Base-by-base conservation (phyloP, 2,797 vertebrate genomes). In the Psittacula echo region DNA sequence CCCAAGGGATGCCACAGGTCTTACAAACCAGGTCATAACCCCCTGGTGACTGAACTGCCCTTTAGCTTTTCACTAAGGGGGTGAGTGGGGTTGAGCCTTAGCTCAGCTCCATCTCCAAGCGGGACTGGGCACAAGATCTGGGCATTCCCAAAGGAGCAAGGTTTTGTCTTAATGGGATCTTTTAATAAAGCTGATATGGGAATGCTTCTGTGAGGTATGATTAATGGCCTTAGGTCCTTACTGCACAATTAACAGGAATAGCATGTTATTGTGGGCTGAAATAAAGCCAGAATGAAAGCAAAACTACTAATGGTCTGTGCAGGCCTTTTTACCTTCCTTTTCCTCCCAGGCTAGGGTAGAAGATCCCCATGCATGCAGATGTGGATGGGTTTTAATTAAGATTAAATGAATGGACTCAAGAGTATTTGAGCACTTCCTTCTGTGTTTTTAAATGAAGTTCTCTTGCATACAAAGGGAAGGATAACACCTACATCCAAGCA, bases 161-260 rank as follows among this genome's bases (percentile, higher is more conserved):
- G 10, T 1, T 2, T 24, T 41, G 34, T 13, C 34, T 17, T 4
- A 7, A 24, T 5, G 4, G 11, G 8, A 3, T 37, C 51, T 51
- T 11, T 53, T 34, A 2, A 18, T 6, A 21, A 32, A 29, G n/a
- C 45, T 5, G 1, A 3, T 4, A 4, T 0, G 13, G 7, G n/a
- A 19, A 1, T 4, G 19, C 32, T 39, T 27, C 60, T 23, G 62
- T 10, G 44, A 34, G 76, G 44, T 29, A 3, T 6, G 32, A 23
- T 24, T 66, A 19, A 51, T 4, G 45, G 70, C 62, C 62, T 15
- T 26, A 34, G 53, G 62, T 26, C n/a, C 2, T 32, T 34, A 2
- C 70, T 13, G 24, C 8, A 12, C 78, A 4, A 7, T 48, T 41
- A 75, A 7, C 34, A 15, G 54, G 47, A 41, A 8, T 1, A 30